Evolutionary conservation across 2,797 vertebrate species (phyloP).

Genomic region (Philypnodon macrostomus): DNA sequence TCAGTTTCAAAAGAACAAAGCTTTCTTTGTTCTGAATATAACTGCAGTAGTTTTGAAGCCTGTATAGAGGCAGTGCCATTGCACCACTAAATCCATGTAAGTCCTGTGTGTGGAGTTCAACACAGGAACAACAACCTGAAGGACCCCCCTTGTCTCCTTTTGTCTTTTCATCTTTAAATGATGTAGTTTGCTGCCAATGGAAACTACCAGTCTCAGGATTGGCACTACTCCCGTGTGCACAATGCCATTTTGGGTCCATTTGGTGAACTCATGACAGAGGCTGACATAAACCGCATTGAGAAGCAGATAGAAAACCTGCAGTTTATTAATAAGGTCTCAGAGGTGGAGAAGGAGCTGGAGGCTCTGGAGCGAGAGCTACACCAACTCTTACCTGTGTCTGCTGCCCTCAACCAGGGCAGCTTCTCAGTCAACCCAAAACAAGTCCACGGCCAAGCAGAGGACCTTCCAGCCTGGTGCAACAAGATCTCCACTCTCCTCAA

Average conservation of each 20-base stretch:
- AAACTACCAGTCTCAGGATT: constrained; percentile 83
- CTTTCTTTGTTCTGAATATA: constrained; percentile 43
- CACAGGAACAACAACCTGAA: constrained; percentile 72
- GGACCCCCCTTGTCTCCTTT: constrained; percentile 77
- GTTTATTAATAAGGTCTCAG: constrained; percentile 89
- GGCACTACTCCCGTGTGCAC: constrained; percentile 82
- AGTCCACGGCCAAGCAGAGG: constrained; percentile 84
- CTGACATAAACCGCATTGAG: constrained; percentile 87
- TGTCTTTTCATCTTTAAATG: constrained; percentile 69
- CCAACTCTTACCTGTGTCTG: constrained; percentile 82
- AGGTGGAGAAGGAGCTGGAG: constrained; percentile 83
- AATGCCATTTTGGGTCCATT: constrained; percentile 88
- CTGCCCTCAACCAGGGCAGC: constrained; percentile 76
- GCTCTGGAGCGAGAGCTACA: constrained; percentile 84
- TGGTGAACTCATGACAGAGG: constrained; percentile 90
- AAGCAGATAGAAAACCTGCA: constrained; percentile 94
- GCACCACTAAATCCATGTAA: constrained; percentile 93
- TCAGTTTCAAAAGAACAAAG: constrained; percentile 24
- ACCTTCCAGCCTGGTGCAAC: constrained; percentile 85
- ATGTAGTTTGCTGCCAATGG: constrained; percentile 87
- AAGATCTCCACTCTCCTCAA: constrained; percentile 84
- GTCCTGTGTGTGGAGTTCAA: constrained; percentile 71
- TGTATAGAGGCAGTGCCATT: constrained; percentile 78
- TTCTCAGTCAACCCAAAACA: constrained; percentile 85
- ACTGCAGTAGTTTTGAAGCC: constrained; percentile 31